These are phyloP conservation scores for Chromobotia macracanthus DNA, from an alignment of 2,797 vertebrate genomes.

Conservation along the genomic window DNA sequence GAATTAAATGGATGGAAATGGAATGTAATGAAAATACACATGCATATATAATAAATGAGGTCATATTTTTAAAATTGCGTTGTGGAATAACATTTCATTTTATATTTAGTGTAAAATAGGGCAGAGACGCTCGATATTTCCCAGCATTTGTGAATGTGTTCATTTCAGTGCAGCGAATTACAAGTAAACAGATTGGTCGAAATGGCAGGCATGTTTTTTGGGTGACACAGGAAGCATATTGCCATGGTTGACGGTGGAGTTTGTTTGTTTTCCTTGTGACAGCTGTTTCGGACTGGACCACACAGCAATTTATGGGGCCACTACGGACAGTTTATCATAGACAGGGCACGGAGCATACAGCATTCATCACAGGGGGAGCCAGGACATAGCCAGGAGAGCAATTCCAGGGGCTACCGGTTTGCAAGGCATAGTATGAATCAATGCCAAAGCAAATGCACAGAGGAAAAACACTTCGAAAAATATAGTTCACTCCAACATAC, in stretches of 20 bases:
- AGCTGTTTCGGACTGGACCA: constrained; percentile 47
- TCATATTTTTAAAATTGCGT: constrained; percentile 27
- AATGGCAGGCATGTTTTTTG: constrained; percentile 49
- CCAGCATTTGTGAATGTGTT: constrained; percentile 20
- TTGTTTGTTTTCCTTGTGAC: constrained; percentile 47
- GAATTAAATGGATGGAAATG: constrained; percentile 46
- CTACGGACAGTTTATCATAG: constrained; percentile 55
- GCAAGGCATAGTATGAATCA: constrained; percentile 53
- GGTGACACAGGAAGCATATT: constrained; percentile 24
- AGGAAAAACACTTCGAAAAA: constrained; percentile 36
- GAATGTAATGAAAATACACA: constrained; percentile 31
- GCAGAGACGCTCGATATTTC: neutral
- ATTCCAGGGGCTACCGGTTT: constrained; percentile 43
- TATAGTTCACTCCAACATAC: constrained; percentile 34
- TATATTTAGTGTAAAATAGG: constrained; percentile 27
- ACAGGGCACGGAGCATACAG: constrained; percentile 32
- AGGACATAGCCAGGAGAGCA: constrained; percentile 41
- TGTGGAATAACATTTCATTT: constrained; percentile 26
- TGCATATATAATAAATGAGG: constrained; percentile 25
- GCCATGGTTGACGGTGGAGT: constrained; percentile 27
- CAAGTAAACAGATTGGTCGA: constrained; percentile 37
- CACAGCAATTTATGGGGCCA: constrained; percentile 54
- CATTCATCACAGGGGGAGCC: constrained; percentile 51
- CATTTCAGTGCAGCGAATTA: constrained; percentile 21
- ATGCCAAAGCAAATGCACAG: constrained; percentile 34